These are phyloP conservation scores for Drosophila erecta DNA, from an alignment of 1,140 invertebrate genomes.

Conservation along the genomic window DNA sequence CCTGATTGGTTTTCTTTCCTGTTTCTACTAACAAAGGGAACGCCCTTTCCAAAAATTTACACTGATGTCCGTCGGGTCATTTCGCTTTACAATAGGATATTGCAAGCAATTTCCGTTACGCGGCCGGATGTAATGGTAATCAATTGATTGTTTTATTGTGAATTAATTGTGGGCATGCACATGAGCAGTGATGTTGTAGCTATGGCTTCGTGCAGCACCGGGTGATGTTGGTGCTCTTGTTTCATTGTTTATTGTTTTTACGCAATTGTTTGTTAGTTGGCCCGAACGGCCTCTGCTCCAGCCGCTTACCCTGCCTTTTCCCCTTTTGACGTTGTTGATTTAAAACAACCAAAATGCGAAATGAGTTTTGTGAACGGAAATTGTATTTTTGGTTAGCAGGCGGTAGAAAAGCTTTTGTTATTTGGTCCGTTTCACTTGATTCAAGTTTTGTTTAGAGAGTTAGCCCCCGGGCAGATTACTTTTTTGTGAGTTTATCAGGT, in stretches of 20 bases:
- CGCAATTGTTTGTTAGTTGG: conserved; percentile 78
- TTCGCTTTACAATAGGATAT: conserved; percentile 74
- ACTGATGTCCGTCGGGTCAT: conserved; percentile 24
- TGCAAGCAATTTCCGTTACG: conserved; percentile 75
- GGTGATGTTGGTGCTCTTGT: conserved; percentile 30
- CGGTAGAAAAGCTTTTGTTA: conserved; percentile 48
- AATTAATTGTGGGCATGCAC: conserved; percentile 81
- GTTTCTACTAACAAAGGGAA: not conserved
- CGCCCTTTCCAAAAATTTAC: not conserved
- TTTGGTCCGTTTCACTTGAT: conserved; percentile 40
- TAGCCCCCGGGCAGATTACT: conserved; percentile 50
- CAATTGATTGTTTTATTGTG: conserved; percentile 83
- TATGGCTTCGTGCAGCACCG: conserved; percentile 14
- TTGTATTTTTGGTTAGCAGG: conserved; percentile 74
- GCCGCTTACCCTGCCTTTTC: not conserved
- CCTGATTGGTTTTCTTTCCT: not conserved
- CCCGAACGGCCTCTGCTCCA: conserved; percentile 45
- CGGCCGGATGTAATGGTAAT: conserved; percentile 78
- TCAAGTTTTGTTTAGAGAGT: conserved; percentile 52
- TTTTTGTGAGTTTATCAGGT: conserved; percentile 38
- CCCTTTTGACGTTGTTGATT: conserved; percentile 62
- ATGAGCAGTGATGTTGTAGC: conserved; percentile 49
- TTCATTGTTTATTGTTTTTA: conserved; percentile 80
- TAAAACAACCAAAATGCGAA: conserved; percentile 81
- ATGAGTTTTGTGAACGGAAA: conserved; percentile 79